Base-by-base conservation (phyloP, 2,888 invertebrate species). In the Tachina fera region DNA sequence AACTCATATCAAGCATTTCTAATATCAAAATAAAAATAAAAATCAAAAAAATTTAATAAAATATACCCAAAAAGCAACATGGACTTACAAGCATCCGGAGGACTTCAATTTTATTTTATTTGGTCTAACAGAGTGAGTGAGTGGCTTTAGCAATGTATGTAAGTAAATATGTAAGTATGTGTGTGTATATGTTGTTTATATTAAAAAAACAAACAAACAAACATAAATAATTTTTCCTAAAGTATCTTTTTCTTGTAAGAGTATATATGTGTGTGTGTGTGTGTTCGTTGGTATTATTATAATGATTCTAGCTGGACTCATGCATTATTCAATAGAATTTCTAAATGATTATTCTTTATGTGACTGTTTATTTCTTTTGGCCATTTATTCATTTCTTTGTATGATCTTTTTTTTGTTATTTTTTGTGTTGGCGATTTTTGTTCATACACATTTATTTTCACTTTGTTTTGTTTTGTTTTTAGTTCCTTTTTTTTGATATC, bases 271-370 rank as follows among this genome's bases (percentile, higher is more conserved):
- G 16, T 41, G 56, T 68, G 10, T 70, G n/a, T 56, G 47, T 76
- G 22, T 61, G 19, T 81, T 31, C 75, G 41, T 53, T 16, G 22
- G 51, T 61, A 56, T 81, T 71, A 79, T 80, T 68, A 78, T 78
- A 65, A 72, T 72, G 53, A 83, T 86, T 86, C 86, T 86, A 86
- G 83, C 88, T 82, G 72, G 74, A 83, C 91, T 79, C 92, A 92
- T 92, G 92, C 92, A 92, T 92, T 91, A 92, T 92, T 92, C 92
- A 92, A 90, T 91, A 91, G 92, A 92, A 91, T 83, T 91, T 92
- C 92, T 90, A 91, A 92, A 92, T 92, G 92, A 92, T 92, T 92
- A 92, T 92, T 92, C 92, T 92, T 92, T 92, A 92, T 92, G 92
- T 91, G 92, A 91, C 92, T 92, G 92, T 92, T 92, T 92, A 92